These are phyloP conservation scores for Novumbra hubbsi DNA, from an alignment of 2,797 vertebrate species.

Conservation along the genomic window DNA sequence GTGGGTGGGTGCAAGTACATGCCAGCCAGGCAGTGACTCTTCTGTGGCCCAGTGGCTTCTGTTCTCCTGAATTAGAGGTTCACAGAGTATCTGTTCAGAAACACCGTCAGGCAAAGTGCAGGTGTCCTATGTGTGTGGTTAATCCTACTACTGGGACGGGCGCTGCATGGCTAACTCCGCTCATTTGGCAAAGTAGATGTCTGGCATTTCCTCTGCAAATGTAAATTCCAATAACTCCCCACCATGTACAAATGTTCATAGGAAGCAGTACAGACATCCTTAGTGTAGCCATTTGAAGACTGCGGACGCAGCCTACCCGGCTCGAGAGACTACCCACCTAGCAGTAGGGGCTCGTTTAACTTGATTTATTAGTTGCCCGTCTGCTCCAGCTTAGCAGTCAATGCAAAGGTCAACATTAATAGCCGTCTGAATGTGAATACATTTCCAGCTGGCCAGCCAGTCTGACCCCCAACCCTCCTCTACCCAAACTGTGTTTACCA, in stretches of 20 bases:
- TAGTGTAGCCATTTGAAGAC: too few species aligned
- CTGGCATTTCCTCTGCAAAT: too few species aligned
- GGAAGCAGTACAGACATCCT: too few species aligned
- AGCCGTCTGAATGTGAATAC: conserved; percentile 80
- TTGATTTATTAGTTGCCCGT: conserved; percentile 81
- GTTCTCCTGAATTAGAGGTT: conserved; percentile 1
- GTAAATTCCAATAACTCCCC: too few species aligned
- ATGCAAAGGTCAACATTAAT: conserved; percentile 81
- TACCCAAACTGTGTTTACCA: conserved; percentile 48
- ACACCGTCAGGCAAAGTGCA: conserved; percentile 71
- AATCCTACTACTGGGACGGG: conserved; percentile 65
- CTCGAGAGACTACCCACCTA: conserved; percentile 53
- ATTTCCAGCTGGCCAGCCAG: conserved; percentile 59
- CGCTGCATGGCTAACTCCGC: conserved; percentile 46
- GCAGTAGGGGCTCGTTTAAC: conserved; percentile 76
- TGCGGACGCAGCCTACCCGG: background rate
- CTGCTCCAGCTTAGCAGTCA: conserved; percentile 75
- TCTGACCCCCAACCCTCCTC: conserved; percentile 33
- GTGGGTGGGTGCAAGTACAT: conserved; percentile 21
- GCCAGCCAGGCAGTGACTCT: background rate
- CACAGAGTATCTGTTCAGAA: conserved; percentile 61
- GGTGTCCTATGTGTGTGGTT: conserved; percentile 66
- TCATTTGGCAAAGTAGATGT: too few species aligned
- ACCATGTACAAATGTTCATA: too few species aligned
- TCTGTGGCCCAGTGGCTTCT: too few species aligned